These are phyloP conservation scores for Dromas ardeola DNA, from an alignment of 2,113 vertebrate genomes.

Conservation along the genomic window DNA sequence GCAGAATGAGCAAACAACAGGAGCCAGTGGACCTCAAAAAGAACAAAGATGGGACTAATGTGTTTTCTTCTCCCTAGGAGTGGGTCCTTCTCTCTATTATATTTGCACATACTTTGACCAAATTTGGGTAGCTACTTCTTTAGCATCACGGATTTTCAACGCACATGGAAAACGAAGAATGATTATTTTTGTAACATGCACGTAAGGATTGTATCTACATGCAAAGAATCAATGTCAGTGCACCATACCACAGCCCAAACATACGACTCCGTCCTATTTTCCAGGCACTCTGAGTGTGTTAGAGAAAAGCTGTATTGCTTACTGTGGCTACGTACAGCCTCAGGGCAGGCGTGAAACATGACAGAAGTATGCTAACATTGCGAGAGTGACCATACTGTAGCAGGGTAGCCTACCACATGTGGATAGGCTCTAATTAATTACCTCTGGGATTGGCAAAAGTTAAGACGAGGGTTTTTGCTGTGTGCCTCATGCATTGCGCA, in stretches of 20 bases:
- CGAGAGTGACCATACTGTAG: not conserved
- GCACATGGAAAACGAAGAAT: not conserved
- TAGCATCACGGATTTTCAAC: not conserved
- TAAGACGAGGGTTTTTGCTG: not conserved
- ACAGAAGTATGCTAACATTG: not conserved
- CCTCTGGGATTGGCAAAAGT: not conserved
- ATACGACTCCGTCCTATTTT: not conserved
- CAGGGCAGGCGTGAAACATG: not conserved
- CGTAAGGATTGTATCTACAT: not conserved
- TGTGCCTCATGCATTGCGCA: not conserved
- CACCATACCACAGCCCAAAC: not conserved
- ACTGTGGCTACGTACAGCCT: not conserved
- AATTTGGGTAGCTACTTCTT: slow-evolving; percentile 1
- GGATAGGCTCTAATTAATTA: not conserved
- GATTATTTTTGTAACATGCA: not conserved
- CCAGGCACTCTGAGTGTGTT: not conserved
- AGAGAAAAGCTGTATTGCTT: not conserved
- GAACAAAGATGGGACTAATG: not conserved
- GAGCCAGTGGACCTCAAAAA: not conserved
- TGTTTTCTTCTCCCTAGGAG: not conserved
- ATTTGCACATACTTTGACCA: slow-evolving; percentile 7
- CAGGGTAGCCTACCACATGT: not conserved
- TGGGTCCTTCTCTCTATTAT: not conserved
- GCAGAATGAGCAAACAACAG: not conserved
- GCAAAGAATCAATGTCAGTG: not conserved